These are phyloP conservation scores for Halictus quadricinctus DNA, from an alignment of 2,888 invertebrate genomes.

Conservation along the genomic window DNA sequence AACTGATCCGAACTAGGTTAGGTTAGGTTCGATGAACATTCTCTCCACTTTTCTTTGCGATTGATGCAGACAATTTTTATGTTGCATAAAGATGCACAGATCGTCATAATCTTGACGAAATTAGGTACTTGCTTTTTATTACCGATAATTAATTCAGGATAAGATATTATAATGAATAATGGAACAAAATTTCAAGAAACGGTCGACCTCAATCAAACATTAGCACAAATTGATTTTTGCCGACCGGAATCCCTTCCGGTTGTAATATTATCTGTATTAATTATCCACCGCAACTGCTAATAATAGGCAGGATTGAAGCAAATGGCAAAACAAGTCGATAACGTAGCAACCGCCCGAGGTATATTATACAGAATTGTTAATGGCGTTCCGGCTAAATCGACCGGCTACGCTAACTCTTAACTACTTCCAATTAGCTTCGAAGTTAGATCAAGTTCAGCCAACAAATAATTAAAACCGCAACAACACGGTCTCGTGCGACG, in stretches of 20 bases:
- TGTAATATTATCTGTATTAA: background rate
- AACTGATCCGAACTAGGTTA: no score
- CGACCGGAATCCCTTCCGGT: background rate
- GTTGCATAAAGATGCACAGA: no score
- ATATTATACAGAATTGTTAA: conserved; percentile 22
- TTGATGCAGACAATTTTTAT: no score
- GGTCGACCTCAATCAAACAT: no score
- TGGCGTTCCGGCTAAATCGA: conserved; percentile 13
- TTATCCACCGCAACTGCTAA: background rate
- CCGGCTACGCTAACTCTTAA: conserved; percentile 21
- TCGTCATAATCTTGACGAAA: no score
- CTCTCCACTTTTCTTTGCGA: no score
- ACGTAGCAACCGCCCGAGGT: background rate
- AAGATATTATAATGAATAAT: no score
- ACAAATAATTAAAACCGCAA: conserved; percentile 20
- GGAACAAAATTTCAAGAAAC: no score
- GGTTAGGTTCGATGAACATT: no score
- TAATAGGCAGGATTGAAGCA: conserved; percentile 8
- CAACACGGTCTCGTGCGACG: background rate
- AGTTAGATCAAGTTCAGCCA: conserved; percentile 14
- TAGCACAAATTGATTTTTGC: no score
- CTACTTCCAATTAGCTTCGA: conserved; percentile 25
- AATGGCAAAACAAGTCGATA: conserved; percentile 20
- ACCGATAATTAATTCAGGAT: no score
- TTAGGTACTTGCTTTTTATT: no score